Conservation (phyloP, 2,113 vertebrate genomes). For the Neotragus pygmaeus region DNA sequence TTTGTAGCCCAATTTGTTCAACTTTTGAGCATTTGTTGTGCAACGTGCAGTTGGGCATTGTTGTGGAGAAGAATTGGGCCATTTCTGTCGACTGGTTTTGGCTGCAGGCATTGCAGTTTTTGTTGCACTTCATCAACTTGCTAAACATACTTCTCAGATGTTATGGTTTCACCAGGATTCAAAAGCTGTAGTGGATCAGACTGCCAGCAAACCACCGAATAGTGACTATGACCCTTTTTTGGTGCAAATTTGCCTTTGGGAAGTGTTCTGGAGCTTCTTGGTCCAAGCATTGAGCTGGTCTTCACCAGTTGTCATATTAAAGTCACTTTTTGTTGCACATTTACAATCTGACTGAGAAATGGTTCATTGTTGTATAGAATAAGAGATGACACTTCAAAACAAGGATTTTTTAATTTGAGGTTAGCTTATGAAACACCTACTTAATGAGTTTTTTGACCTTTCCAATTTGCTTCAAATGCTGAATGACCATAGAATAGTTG, state of each 20-base stretch:
- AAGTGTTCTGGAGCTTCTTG: background rate
- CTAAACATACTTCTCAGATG: background rate
- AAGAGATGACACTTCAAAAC: background rate
- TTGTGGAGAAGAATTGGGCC: background rate
- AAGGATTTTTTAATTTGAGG: background rate
- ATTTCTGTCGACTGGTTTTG: background rate
- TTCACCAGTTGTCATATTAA: background rate
- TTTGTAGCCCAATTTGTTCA: background rate
- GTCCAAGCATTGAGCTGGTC: background rate
- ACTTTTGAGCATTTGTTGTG: background rate
- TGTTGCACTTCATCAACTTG: background rate
- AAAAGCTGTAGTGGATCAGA: background rate
- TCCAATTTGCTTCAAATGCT: background rate
- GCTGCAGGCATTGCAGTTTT: background rate
- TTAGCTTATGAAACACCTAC: background rate
- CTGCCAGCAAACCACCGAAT: background rate
- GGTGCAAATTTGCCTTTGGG: background rate
- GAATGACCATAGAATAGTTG: background rate
- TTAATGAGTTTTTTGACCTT: background rate
- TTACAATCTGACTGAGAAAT: background rate
- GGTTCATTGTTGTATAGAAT: background rate
- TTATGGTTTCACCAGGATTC: background rate
- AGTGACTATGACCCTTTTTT: background rate
- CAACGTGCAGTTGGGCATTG: background rate
- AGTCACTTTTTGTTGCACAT: background rate